Base-by-base conservation (phyloP, 2,888 invertebrate genomes). In the Ornithoptera alexandrae region DNA sequence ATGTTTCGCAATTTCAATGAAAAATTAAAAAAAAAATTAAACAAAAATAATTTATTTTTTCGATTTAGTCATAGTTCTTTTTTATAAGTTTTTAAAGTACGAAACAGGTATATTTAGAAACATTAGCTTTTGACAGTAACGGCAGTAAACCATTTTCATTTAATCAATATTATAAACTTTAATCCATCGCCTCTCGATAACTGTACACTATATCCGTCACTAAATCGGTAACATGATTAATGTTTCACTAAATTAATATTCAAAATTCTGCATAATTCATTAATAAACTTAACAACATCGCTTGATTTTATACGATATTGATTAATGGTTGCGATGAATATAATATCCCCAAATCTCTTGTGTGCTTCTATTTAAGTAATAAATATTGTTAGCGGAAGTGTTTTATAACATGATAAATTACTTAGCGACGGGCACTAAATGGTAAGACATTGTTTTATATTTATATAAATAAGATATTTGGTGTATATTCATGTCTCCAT, bases 321-420 rank as follows among this genome's bases (percentile, higher is more conserved):
- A 69, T 69, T 69, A 36, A 69, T 62, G 57, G 57, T 60, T 15
- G 0, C 46, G 17, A 58, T 57, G 39, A 61, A 65, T 42, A 65
- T 56, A 15, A 61, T 61, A 60, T 63, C 60, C 61, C n/a, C n/a
- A 56, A 22, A 65, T 56, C 53, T 20, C 36, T 61, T 65, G 65
- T 61, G 39, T 18, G 46, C 46, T 59, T 39, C 18, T 22, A 67
- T 61, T 36, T 56, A 30, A 68, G 24, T 62, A 65, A 65, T 46
- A 69, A 62, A 69, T 69, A 39, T 39, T 39, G 36, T 46, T 60
- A 46, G 57, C 69, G 69, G 69, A 69, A 69, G 69, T 67, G 20
- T 61, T 17, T 53, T 53, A 53, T 53, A 53, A 53, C 17, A 53
- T 53, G 53, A n/a, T 39, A 39, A 39, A 39, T 39, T 39, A 39